Base-by-base conservation (phyloP, 2,888 invertebrate genomes). In the Caenorhabditis panamensis region DNA sequence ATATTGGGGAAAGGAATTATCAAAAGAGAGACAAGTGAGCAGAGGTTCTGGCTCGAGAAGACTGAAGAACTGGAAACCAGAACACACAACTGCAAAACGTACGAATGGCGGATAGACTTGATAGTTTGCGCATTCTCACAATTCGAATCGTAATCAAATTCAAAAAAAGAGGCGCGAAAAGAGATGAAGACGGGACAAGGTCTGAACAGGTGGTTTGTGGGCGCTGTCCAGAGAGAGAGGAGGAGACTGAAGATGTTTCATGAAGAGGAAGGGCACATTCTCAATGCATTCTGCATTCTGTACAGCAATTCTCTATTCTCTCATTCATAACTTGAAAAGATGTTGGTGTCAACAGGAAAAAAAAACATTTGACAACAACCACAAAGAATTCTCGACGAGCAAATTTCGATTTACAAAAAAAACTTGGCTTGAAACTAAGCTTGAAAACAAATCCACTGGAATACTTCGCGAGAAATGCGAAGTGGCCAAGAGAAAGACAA, bases 271-370 rank as follows among this genome's bases (percentile, higher is more conserved):
- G 41, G 64, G 73, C 58, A 58, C 64, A 73, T 59, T 73, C 24
- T 44, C 58, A 73, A 64, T 73, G 73, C 73, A 73, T 73, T 73
- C 73, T 73, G 73, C 73, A 73, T 73, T 73, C 73, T 73, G 63
- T 73, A 73, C 64, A 66, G 56, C 31, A 31, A 31, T 31, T 31
- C 31, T 9, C 73, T 66, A 24, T 63, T 72, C 24, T 63, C 18
- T 26, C 58, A 73, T 66, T 66, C 59, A 73, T 73, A 66, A 63
- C 56, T 58, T 72, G 44, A 72, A 24, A 37, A 37, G 31, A 56
- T 22, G 18, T 24, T 36, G 37, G 59, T 64, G 73, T 59, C 73
- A 64, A 58, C n/a, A 56, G 64, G 36, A 63, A n/a, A 66, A 59
- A 66, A 66, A 59, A 66, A 73, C 73, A 73, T 73, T 64, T 73